Evolutionary conservation across 2,888 invertebrate genomes (phyloP), one percentile per base, ranked within the genome.

Genomic region (Steinernema hermaphroditum): DNA sequence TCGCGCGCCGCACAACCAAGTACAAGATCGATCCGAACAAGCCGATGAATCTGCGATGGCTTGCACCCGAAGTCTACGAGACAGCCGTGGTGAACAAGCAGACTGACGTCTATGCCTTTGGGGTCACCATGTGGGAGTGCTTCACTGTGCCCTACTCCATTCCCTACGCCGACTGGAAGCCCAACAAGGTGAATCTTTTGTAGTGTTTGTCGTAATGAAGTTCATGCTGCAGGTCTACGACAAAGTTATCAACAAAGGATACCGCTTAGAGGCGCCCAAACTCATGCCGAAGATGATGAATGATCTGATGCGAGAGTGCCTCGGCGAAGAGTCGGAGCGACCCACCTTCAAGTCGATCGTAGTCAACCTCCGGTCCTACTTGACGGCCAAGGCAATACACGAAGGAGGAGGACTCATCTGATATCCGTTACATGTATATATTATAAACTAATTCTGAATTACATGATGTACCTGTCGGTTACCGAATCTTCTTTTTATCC

Each of bases 31-130:
- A 78, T 70, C 68, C 74, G 24, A 75, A 78, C 32, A 77, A 78
- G 62, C 78, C 78, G 46, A 72, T 77, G 72, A 78, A 78, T 57
- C 77, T 78, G 16, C 70, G 78, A 32, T 78, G 78, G 78, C 62
- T 78, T 16, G 77, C 77, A 43, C 78, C 78, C 50, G 77, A 78
- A 22, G 77, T 77, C 37, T 78, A 72, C 70, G 69, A 77, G 46
- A 77, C 71, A 16, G 49, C 72, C 29, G 54, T 69, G 0, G 78
- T 77, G 41, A 75, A 73, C 37, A 77, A 78, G 73, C 29, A 69
- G 19, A 78, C 78, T 16, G 78, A 78, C 69, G 78, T 78, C 19
- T 78, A 78, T 49, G 78, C 78, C 34, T 78, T 70, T 49, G 78
- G 78, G 1, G 73, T 75, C 29, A 76, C 76, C 1, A 72, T 76